These are phyloP conservation scores for Promerops cafer DNA, from an alignment of 2,113 vertebrate species.

Conservation along the genomic window DNA sequence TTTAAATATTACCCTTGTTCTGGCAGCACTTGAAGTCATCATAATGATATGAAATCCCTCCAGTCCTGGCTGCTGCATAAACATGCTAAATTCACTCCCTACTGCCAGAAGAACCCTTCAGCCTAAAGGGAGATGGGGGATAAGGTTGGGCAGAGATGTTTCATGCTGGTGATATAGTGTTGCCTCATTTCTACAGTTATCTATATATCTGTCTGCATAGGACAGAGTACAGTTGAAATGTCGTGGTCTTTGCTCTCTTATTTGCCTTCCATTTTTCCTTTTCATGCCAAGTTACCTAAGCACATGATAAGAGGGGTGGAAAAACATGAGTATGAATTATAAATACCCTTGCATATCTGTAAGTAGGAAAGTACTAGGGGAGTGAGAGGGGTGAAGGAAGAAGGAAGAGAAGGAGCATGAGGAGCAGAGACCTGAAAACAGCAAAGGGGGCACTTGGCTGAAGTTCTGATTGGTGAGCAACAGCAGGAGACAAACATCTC, in stretches of 20 bases:
- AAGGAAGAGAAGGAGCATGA: neutral
- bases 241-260: neutral
- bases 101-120: neutral
- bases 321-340: neutral
- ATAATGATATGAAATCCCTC: neutral
- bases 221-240: neutral
- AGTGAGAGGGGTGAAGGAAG: neutral
- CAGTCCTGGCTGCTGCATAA: neutral
- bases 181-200: neutral
- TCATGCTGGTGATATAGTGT: neutral
- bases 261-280: neutral
- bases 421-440: neutral
- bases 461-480: neutral
- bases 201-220: neutral
- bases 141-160: neutral
- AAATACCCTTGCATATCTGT: neutral
- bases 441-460: neutral
- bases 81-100: neutral
- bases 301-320: neutral
- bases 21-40: neutral
- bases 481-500: neutral
- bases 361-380: neutral
- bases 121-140: neutral
- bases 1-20: neutral
- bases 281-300: neutral